Evolutionary conservation across 2,797 vertebrate species (phyloP).

Genomic region (Alauda arvensis): DNA sequence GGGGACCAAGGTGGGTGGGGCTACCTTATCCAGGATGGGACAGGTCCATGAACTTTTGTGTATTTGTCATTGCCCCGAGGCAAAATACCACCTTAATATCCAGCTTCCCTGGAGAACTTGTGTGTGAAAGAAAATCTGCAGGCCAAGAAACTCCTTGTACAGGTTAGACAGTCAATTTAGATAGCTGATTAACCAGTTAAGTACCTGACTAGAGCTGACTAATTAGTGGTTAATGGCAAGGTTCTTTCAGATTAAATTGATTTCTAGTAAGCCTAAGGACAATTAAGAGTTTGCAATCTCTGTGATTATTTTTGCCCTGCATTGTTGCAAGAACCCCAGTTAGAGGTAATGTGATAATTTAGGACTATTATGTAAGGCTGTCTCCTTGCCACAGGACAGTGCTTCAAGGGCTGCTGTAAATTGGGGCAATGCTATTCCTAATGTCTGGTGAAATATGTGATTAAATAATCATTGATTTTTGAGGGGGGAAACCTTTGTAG

Average conservation of each 20-base stretch:
- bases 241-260: not conserved
- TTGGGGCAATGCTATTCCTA: not conserved
- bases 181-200: not conserved
- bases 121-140: not conserved
- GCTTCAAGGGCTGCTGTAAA: not conserved
- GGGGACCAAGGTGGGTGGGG: not conserved
- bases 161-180: not conserved
- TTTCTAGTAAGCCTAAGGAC: not conserved
- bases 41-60: fast-evolving
- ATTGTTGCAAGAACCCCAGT: not conserved
- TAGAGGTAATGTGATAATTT: not conserved
- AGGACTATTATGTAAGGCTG: slow-evolving; percentile 29
- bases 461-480: slow-evolving; percentile 39
- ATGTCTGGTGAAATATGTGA: not conserved
- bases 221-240: not conserved
- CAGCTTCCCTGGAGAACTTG: not conserved
- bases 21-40: not conserved
- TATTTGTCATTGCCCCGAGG: not conserved
- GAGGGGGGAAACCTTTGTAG: not conserved
- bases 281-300: not conserved
- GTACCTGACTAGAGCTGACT: not conserved
- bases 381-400: slow-evolving; percentile 29
- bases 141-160: not conserved
- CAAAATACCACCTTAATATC: not conserved
- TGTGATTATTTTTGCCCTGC: not conserved